Evolutionary conservation across 1,140 invertebrate species (phyloP).

Genomic region (Drosophila neocordata): DNA sequence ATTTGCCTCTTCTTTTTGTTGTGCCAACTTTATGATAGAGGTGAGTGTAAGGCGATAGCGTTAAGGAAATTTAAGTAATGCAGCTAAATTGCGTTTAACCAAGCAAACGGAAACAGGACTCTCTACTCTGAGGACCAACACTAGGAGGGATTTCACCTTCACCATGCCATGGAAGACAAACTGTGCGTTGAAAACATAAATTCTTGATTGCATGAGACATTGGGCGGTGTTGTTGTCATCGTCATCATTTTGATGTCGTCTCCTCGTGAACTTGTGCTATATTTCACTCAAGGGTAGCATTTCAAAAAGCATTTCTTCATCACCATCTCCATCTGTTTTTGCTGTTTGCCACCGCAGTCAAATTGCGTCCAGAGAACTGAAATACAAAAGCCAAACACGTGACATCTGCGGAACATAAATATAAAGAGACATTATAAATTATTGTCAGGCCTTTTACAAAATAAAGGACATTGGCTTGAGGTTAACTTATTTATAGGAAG

Average conservation of each 20-base stretch:
- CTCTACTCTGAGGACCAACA: not conserved
- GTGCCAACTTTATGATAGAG: constrained; percentile 1
- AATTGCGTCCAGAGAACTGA: constrained; percentile 57
- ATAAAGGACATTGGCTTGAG: constrained; percentile 5
- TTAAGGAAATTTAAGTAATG: constrained; percentile 73
- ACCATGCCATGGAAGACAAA: constrained; percentile 54
- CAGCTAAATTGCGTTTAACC: constrained; percentile 78
- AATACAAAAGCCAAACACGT: constrained; percentile 72
- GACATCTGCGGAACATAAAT: constrained; percentile 76
- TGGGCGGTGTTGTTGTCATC: constrained; percentile 29
- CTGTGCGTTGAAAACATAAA: constrained; percentile 71
- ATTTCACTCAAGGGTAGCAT: constrained; percentile 67
- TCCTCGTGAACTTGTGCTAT: constrained; percentile 73
- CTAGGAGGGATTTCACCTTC: constrained; percentile 6
- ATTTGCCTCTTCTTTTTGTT: too few relatives aligned
- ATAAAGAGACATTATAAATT: constrained; percentile 62
- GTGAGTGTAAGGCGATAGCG: constrained; percentile 55
- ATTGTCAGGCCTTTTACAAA: constrained; percentile 35
- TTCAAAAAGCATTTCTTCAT: constrained; percentile 50
- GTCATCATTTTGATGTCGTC: constrained; percentile 74
- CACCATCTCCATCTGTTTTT: not conserved
- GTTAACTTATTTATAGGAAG: constrained; percentile 21
- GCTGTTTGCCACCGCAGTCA: constrained; percentile 20
- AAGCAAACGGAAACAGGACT: constrained; percentile 45
- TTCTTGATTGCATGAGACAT: constrained; percentile 77